Evolutionary conservation across 2,888 invertebrate genomes (phyloP).

Genomic region (Trichogramma evanescens): DNA sequence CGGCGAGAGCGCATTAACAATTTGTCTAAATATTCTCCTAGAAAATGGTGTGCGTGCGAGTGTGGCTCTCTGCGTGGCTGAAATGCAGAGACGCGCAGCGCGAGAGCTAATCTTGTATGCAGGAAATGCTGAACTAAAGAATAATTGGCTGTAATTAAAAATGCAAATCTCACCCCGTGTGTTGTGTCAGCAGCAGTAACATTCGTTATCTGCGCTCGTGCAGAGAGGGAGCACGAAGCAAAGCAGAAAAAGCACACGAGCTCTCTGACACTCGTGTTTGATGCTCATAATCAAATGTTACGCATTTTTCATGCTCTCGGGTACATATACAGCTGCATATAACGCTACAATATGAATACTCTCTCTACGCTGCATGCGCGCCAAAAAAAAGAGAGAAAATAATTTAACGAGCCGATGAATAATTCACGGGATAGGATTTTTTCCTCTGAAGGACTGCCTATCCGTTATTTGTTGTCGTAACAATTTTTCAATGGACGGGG

Average conservation of each 20-base stretch:
- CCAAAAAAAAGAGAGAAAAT: neutral
- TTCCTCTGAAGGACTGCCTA: slow-evolving; percentile 5
- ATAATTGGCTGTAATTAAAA: slow-evolving; percentile 21
- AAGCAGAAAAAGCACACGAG: neutral
- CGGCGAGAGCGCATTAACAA: neutral
- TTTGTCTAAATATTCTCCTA: slow-evolving; percentile 6
- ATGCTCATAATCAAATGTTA: slow-evolving; percentile 18
- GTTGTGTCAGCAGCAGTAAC: slow-evolving; percentile 5
- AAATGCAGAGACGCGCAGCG: neutral
- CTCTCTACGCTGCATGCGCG: neutral
- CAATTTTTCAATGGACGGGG: slow-evolving; percentile 11
- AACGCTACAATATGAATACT: too few relatives aligned
- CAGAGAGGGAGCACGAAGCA: slow-evolving; percentile 1
- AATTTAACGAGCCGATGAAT: slow-evolving; percentile 3
- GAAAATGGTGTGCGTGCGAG: neutral
- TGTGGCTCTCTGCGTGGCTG: neutral
- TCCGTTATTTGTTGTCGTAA: slow-evolving; percentile 12
- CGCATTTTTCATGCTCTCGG: slow-evolving; percentile 10
- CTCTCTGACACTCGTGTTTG: slow-evolving; percentile 2
- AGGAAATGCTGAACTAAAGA: slow-evolving; percentile 6
- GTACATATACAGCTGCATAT: too few relatives aligned
- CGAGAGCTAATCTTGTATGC: neutral
- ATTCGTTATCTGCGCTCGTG: slow-evolving; percentile 7
- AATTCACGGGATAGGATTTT: slow-evolving; percentile 2
- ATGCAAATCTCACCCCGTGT: slow-evolving; percentile 11